These are phyloP conservation scores for Herminia tarsipennalis DNA, from an alignment of 2,888 invertebrate genomes.

Conservation along the genomic window DNA sequence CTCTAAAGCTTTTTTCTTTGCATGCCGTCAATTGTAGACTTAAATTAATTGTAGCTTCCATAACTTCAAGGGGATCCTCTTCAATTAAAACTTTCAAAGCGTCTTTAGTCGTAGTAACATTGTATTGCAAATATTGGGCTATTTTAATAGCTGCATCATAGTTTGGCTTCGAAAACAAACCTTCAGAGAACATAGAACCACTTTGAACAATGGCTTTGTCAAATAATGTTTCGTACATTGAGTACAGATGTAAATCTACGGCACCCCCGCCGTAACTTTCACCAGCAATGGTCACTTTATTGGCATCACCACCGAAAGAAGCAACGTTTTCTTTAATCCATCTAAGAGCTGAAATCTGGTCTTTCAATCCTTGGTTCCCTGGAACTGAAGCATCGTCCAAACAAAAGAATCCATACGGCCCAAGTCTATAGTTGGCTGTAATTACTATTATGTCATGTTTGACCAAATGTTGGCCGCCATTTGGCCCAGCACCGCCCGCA, in stretches of 20 bases:
- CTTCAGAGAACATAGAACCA: constrained; percentile 51
- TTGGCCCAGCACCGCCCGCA: constrained; percentile 55
- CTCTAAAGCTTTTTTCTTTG: constrained; percentile 48
- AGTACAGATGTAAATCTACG: constrained; percentile 61
- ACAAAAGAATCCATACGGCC: constrained; percentile 70
- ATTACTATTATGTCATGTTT: constrained; percentile 56
- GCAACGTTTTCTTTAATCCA: constrained; percentile 65
- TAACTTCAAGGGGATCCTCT: constrained; percentile 48
- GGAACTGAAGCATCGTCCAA: constrained; percentile 56
- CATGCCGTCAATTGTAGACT: constrained; percentile 45
- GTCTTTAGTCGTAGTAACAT: constrained; percentile 33
- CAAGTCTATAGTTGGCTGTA: constrained; percentile 63
- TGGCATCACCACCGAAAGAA: constrained; percentile 60
- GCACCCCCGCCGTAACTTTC: constrained; percentile 66
- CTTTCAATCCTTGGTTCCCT: constrained; percentile 65
- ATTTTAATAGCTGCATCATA: constrained; percentile 50
- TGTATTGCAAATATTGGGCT: constrained; percentile 49
- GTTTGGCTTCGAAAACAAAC: constrained; percentile 47
- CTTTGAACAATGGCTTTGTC: too few relatives aligned
- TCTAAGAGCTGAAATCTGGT: constrained; percentile 58
- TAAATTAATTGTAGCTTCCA: constrained; percentile 44
- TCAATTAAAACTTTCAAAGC: constrained; percentile 52
- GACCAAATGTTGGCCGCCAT: constrained; percentile 56
- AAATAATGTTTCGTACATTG: constrained; percentile 54
- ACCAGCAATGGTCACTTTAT: constrained; percentile 62